Percentiles rank a stretch among this genome's conserved stretches.
These are phyloP conservation scores for Sebastes fasciatus DNA, from an alignment of 2,113 vertebrate genomes.

Conservation along the genomic window DNA sequence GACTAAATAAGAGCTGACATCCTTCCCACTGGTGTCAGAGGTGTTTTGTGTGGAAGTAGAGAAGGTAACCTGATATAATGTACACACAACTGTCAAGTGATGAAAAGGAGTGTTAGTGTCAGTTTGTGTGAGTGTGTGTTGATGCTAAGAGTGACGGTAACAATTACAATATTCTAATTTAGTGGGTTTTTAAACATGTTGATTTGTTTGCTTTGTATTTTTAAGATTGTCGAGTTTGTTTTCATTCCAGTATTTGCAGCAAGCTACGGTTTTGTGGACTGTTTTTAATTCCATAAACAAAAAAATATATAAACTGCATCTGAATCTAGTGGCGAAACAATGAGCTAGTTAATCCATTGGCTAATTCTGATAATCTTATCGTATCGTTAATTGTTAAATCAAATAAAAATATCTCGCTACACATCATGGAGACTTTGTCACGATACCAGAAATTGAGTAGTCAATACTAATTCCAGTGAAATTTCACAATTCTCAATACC, in stretches of 20 bases:
- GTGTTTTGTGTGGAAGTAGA: neutral
- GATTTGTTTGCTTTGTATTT: too few relatives aligned
- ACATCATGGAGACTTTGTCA: too few relatives aligned
- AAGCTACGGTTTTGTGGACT: neutral
- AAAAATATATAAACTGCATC: neutral
- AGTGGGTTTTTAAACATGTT: neutral
- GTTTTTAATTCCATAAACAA: neutral
- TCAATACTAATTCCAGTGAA: too few relatives aligned
- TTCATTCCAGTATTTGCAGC: neutral
- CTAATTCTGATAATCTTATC: neutral
- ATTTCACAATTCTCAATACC: too few relatives aligned
- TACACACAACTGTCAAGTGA: neutral
- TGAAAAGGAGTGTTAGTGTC: neutral
- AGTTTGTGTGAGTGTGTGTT: neutral
- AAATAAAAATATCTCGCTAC: neutral
- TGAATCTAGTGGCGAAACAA: neutral
- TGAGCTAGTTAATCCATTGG: neutral
- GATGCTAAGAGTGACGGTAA: neutral
- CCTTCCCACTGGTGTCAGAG: neutral
- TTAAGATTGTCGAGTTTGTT: too few relatives aligned
- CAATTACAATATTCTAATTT: neutral
- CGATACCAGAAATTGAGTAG: too few relatives aligned
- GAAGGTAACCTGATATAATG: neutral
- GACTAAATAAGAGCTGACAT: neutral
- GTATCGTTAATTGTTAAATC: neutral